These are phyloP conservation scores for Philopotamus ludificatus DNA, from an alignment of 1,140 invertebrate genomes.

Conservation along the genomic window DNA sequence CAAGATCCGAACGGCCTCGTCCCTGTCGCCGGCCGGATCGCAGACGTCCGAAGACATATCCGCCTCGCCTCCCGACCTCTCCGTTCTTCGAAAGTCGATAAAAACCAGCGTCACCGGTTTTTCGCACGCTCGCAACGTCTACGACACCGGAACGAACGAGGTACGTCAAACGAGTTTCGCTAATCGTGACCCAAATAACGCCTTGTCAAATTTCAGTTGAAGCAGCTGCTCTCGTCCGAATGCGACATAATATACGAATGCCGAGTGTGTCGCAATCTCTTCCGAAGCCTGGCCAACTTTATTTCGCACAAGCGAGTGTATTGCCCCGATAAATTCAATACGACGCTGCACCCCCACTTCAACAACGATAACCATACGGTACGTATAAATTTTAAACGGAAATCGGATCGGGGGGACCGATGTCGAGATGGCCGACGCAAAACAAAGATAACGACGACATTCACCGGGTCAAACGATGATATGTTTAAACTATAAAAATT, in stretches of 20 bases:
- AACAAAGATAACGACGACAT: no score
- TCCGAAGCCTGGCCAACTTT: constrained; percentile 79
- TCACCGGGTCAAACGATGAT: no score
- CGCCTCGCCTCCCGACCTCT: constrained; percentile 54
- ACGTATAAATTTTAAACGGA: constrained; percentile 44
- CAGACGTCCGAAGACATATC: constrained; percentile 20
- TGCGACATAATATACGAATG: constrained; percentile 85
- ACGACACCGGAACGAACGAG: constrained; percentile 63
- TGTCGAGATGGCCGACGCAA: no score
- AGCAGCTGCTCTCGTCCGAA: constrained; percentile 69
- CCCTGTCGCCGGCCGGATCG: constrained; percentile 41
- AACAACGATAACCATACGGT: constrained; percentile 54
- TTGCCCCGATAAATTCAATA: constrained; percentile 61
- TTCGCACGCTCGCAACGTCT: constrained; percentile 60
- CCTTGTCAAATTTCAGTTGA: constrained; percentile 58
- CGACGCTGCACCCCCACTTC: constrained; percentile 50
- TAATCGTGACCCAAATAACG: neutral
- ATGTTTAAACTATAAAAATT: no score
- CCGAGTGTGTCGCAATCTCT: constrained; percentile 78
- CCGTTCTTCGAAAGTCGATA: constrained; percentile 63
- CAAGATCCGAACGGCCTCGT: constrained; percentile 40
- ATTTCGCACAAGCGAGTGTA: constrained; percentile 81
- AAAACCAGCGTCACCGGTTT: constrained; percentile 62
- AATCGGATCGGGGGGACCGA: no score
- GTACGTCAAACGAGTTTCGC: constrained; percentile 43